These are phyloP conservation scores for Athripsodes cinereus DNA, from an alignment of 2,888 invertebrate genomes.

Conservation along the genomic window DNA sequence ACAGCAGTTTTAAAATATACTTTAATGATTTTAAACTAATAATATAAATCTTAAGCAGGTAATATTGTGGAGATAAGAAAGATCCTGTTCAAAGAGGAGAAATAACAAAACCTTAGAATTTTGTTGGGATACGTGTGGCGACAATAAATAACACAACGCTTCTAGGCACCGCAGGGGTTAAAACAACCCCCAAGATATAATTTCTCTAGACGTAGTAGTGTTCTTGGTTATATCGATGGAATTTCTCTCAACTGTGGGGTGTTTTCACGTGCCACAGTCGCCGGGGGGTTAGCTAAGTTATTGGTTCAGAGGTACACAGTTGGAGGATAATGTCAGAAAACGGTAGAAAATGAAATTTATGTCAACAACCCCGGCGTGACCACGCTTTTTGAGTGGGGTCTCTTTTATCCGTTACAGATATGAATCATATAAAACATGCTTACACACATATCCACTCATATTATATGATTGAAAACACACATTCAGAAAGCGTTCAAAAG, in stretches of 20 bases:
- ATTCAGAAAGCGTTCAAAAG: not conserved
- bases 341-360: constrained; percentile 6
- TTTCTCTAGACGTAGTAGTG: constrained; percentile 2
- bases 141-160: constrained; percentile 9
- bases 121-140: constrained; percentile 3
- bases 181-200: constrained; percentile 13
- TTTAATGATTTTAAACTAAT: not conserved
- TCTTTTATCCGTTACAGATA: not conserved
- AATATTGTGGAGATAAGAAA: too few species aligned
- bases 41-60: not conserved
- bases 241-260: constrained; percentile 1
- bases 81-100: too few species aligned
- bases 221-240: not conserved
- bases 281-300: constrained; percentile 8
- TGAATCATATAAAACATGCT: constrained; percentile 1
- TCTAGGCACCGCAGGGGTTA: constrained; percentile 7
- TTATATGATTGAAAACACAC: not conserved
- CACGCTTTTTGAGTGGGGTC: not conserved
- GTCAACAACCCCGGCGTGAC: constrained; percentile 8
- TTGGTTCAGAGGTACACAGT: constrained; percentile 2
- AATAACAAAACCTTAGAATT: not conserved
- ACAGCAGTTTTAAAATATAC: too few species aligned
- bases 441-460: not conserved
- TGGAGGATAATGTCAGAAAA: constrained; percentile 5
- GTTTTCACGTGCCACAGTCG: constrained; percentile 1